These are phyloP conservation scores for Macropus fuliginosus DNA, from an alignment of 2,797 vertebrate genomes.

Conservation along the genomic window DNA sequence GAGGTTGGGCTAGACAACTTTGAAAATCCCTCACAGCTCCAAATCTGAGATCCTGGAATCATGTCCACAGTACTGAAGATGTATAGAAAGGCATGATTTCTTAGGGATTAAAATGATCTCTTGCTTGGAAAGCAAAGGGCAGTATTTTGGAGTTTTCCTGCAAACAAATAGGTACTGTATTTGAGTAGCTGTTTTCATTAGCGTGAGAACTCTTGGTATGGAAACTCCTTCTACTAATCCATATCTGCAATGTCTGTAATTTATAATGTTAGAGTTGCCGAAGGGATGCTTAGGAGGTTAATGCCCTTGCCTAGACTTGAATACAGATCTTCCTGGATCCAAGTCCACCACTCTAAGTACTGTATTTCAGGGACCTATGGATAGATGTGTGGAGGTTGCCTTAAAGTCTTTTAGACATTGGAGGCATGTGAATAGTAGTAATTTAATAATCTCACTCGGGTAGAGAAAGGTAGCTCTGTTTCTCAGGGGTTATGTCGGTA, in stretches of 20 bases:
- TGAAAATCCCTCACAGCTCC: background rate
- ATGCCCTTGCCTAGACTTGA: background rate
- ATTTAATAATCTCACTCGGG: background rate
- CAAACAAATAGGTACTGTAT: background rate
- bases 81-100: background rate
- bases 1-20: background rate
- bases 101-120: constrained; percentile 20
- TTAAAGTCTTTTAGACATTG: background rate
- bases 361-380: background rate
- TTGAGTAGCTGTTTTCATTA: background rate
- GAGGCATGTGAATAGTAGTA: background rate
- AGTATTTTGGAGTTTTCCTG: background rate
- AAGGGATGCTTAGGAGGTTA: background rate
- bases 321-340: background rate
- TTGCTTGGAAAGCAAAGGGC: constrained; percentile 36
- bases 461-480: background rate
- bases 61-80: background rate
- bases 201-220: background rate
- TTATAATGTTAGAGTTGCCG: background rate
- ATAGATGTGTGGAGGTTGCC: background rate
- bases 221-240: background rate
- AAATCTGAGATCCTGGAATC: background rate
- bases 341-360: background rate
- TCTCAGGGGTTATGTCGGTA: background rate
- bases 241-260: background rate